phyloP scores from a whole-genome alignment of 1,140 invertebrate species.

The Agraylea sexmaculata region DNA sequence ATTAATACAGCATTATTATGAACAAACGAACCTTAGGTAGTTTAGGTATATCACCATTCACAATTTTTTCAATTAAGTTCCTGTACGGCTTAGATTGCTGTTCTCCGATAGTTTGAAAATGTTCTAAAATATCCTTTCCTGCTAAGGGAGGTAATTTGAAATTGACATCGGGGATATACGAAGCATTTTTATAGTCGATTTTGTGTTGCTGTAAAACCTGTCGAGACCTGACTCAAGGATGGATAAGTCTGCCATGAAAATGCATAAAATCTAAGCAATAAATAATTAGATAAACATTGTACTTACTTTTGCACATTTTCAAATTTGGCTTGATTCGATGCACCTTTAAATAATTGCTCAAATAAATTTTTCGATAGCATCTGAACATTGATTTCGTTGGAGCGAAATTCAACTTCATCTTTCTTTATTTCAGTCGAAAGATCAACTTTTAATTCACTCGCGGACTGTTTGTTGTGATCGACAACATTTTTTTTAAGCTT shows the following conservation, averaged over 20 bases:
- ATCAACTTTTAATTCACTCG: too few species aligned
- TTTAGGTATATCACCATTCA: constrained; percentile 39
- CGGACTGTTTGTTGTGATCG: too few species aligned
- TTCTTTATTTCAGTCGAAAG: too few species aligned
- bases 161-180: constrained; percentile 53
- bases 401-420: too few species aligned
- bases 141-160: constrained; percentile 64
- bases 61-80: constrained; percentile 47
- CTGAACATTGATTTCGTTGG: constrained; percentile 72
- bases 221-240: constrained; percentile 43
- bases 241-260: too few species aligned
- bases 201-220: constrained; percentile 53
- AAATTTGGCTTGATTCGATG: constrained; percentile 23
- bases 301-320: constrained; percentile 38
- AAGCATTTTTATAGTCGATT: constrained; percentile 50
- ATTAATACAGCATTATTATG: neutral
- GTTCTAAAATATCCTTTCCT: constrained; percentile 71
- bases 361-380: constrained; percentile 74
- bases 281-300: too few species aligned
- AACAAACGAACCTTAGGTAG: constrained; percentile 32
- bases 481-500: too few species aligned
- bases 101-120: constrained; percentile 75
- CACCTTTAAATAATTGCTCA: constrained; percentile 59
- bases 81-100: constrained; percentile 64
- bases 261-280: too few species aligned